Conservation (phyloP, 2,888 invertebrate genomes). For the Xylocampa areola region DNA sequence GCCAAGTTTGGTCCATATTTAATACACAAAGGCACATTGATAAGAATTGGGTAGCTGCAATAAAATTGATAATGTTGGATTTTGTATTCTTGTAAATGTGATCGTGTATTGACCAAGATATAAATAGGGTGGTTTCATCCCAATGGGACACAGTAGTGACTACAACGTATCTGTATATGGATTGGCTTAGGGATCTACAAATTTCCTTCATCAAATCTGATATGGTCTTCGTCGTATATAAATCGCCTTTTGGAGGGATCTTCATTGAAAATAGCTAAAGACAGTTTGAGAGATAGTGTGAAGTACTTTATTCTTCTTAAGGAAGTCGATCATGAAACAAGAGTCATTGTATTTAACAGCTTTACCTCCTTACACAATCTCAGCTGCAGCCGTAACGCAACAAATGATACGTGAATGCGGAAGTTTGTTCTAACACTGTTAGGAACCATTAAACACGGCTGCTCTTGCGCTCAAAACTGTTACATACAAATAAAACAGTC, state of each 20-base stretch:
- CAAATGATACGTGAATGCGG: slow-evolving; percentile 17
- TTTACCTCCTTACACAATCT: neutral
- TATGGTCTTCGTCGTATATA: no score
- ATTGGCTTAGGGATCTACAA: no score
- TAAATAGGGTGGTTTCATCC: neutral
- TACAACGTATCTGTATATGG: no score
- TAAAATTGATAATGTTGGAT: slow-evolving; percentile 33
- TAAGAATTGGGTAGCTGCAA: slow-evolving; percentile 15
- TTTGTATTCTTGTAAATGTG: neutral
- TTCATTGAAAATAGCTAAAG: no score
- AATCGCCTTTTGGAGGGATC: no score
- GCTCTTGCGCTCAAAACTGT: neutral
- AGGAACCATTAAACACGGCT: slow-evolving; percentile 9
- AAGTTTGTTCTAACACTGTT: slow-evolving; percentile 12
- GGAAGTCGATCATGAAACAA: no score
- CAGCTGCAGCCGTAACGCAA: neutral
- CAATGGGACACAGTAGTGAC: no score
- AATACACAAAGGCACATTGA: slow-evolving; percentile 50
- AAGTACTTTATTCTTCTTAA: no score
- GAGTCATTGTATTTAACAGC: neutral
- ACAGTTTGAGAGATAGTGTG: no score
- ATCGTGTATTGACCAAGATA: slow-evolving; percentile 2
- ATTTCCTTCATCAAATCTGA: no score
- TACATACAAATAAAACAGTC: no score
- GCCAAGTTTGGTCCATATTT: slow-evolving; percentile 40